Percentiles rank a stretch among this genome's conserved stretches.
Conservation (phyloP, 2,888 invertebrate genomes). For the Drosophila flavopinicola region DNA sequence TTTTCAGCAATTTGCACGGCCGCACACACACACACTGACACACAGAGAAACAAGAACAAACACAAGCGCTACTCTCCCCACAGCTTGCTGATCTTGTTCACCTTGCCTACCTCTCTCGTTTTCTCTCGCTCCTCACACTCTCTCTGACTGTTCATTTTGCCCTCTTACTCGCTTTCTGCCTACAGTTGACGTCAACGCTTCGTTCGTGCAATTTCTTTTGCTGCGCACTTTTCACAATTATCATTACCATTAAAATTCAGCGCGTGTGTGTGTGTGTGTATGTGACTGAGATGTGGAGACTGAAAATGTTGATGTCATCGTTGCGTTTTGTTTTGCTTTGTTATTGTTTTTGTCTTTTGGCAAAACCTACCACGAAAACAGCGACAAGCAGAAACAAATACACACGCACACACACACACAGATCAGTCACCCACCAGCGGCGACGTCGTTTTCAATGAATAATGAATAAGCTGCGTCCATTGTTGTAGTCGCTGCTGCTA, state of each 20-base stretch:
- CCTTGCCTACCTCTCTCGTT: constrained; percentile 17
- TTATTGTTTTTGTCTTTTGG: constrained; percentile 40
- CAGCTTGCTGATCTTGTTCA: constrained; percentile 29
- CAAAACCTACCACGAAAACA: constrained; percentile 37
- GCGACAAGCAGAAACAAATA: constrained; percentile 5
- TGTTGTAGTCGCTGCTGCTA: constrained; percentile 26
- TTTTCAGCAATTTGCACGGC: constrained; percentile 53
- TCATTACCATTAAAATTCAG: constrained; percentile 54
- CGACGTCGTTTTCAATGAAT: constrained; percentile 34
- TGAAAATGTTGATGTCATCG: constrained; percentile 73
- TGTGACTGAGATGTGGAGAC: constrained; percentile 39
- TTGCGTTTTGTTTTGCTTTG: constrained; percentile 58
- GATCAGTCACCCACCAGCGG: constrained; percentile 33
- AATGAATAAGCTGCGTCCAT: constrained; percentile 39
- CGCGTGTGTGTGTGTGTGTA: constrained; percentile 24
- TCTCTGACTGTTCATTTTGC: constrained; percentile 4
- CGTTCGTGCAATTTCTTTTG: constrained; percentile 70
- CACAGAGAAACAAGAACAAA: constrained; percentile 24
- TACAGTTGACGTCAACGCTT: constrained; percentile 56
- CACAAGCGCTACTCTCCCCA: constrained; percentile 33
- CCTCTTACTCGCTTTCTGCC: constrained; percentile 21
- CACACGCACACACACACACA: constrained; percentile 8
- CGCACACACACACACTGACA: constrained; percentile 29
- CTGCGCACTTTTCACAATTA: constrained; percentile 72
- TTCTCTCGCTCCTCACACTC: constrained; percentile 11